A percentile compares a stretch with the other conserved stretches of the same genome.
phyloP scores from a whole-genome alignment of 2,113 vertebrate species.

The Taxidea taxus region DNA sequence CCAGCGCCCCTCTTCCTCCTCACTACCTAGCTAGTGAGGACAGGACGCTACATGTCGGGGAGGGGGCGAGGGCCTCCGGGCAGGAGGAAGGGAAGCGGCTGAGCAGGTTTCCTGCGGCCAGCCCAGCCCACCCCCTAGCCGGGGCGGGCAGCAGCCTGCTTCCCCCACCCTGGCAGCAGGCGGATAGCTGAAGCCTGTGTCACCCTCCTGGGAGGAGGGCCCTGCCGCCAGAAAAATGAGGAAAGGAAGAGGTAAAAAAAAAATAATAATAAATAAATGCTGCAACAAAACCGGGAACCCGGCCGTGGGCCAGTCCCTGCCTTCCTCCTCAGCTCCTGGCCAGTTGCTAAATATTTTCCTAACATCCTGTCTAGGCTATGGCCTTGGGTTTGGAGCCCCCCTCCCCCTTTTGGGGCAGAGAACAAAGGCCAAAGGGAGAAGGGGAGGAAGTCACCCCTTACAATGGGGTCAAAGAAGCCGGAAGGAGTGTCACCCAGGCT shows the following conservation, averaged over 20 bases:
- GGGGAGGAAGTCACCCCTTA: neutral
- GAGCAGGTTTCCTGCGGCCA: slow-evolving; percentile 45
- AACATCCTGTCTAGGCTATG: slow-evolving; percentile 61
- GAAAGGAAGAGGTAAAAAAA: neutral
- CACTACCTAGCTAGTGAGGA: neutral
- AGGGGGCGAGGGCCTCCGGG: fast-evolving
- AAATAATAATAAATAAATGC: neutral
- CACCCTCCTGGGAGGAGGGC: slow-evolving; percentile 50
- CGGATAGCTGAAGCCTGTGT: slow-evolving; percentile 52
- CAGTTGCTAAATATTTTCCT: slow-evolving; percentile 59
- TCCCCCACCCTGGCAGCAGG: slow-evolving; percentile 37
- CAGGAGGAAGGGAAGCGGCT: neutral
- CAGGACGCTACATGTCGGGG: neutral
- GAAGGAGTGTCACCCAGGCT: neutral
- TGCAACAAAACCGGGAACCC: slow-evolving; percentile 30
- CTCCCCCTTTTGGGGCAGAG: slow-evolving; percentile 29
- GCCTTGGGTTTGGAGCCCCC: slow-evolving; percentile 12
- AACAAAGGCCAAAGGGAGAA: slow-evolving; percentile 54
- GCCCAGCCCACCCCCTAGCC: slow-evolving; percentile 20
- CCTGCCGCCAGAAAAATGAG: neutral
- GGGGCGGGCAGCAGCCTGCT: slow-evolving; percentile 1
- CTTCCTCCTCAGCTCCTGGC: neutral
- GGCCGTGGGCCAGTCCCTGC: slow-evolving; percentile 1
- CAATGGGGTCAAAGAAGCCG: neutral
- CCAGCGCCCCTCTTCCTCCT: neutral